Conservation (phyloP, 2,113 vertebrate genomes). For the Cervus canadensis region DNA sequence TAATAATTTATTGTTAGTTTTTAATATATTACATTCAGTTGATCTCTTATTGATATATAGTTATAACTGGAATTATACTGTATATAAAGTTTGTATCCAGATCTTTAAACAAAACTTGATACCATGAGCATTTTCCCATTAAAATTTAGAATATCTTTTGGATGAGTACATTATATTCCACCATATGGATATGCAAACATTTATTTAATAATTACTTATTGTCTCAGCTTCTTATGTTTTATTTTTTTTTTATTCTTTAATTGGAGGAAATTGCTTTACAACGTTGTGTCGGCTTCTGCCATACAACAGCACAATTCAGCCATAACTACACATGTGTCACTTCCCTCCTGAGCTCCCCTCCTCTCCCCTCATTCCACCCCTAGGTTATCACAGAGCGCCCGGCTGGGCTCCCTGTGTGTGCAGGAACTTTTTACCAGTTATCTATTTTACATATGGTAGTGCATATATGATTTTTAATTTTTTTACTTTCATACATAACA, state of each 20-base stretch:
- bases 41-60: not conserved
- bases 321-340: not conserved
- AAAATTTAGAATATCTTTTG: not conserved
- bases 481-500: not conserved
- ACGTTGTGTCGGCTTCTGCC: not conserved
- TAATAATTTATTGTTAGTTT: conserved; percentile 7
- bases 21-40: not conserved
- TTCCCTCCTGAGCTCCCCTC: not conserved
- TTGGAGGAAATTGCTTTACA: not conserved
- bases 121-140: not conserved
- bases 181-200: not conserved
- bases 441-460: not conserved
- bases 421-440: not conserved
- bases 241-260: not conserved
- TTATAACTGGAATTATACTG: not conserved
- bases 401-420: not conserved
- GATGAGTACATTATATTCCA: not conserved
- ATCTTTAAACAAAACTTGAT: not conserved
- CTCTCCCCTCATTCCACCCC: not conserved
- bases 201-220: not conserved
- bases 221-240: not conserved
- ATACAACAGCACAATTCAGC: not conserved
- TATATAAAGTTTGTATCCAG: not conserved
- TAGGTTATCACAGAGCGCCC: not conserved
- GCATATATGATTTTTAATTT: not conserved